Percentiles rank a stretch among this genome's conserved stretches.
phyloP scores from a whole-genome alignment of 2,113 vertebrate species.

The Scolopax mira region DNA sequence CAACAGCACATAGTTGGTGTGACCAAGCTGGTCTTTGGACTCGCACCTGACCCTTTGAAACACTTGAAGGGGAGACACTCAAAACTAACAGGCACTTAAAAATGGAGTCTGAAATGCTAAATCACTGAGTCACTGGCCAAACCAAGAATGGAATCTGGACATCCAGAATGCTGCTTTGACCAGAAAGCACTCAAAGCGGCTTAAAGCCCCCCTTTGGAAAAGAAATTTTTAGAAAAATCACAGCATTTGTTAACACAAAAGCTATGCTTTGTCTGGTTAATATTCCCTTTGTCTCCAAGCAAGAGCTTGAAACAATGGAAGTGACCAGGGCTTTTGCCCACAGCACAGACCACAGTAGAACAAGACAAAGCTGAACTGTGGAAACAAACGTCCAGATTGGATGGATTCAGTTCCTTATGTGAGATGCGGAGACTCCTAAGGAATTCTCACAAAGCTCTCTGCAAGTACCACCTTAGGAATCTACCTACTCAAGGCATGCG shows the following conservation, averaged over 20 bases:
- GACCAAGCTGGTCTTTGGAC: background rate
- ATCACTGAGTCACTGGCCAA: background rate
- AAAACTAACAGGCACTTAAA: background rate
- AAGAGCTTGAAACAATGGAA: background rate
- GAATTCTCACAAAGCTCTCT: background rate
- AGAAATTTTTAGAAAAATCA: background rate
- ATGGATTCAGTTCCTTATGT: background rate
- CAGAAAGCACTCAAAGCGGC: background rate
- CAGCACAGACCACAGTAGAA: background rate
- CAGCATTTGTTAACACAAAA: background rate
- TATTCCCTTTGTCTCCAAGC: background rate
- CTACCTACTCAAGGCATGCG: accelerated
- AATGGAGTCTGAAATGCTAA: background rate
- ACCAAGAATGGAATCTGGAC: background rate
- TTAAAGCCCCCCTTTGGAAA: background rate
- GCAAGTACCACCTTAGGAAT: background rate
- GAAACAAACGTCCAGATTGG: background rate
- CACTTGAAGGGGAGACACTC: background rate
- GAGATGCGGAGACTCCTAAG: background rate
- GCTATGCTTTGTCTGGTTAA: background rate
- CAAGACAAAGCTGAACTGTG: background rate
- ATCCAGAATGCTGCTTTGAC: background rate
- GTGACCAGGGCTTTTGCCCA: background rate
- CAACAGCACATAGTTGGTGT: background rate
- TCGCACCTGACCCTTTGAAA: background rate